Conservation (phyloP, 2,113 vertebrate genomes). For the Nesospiza acunhae region DNA sequence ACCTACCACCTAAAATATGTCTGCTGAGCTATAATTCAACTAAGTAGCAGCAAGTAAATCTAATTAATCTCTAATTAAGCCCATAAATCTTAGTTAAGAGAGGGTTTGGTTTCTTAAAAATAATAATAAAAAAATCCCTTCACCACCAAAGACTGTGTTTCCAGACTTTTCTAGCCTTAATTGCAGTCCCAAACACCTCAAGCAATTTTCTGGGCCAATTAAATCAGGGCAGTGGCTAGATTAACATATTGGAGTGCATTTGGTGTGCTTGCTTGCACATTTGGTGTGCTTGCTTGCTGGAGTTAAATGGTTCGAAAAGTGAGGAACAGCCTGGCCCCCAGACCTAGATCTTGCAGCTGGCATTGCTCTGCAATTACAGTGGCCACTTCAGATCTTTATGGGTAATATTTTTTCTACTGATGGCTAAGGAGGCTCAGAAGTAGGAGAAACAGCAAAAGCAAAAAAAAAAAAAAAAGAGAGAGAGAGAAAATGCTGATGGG, state of each 20-base stretch:
- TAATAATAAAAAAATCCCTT: not conserved
- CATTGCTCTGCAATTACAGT: not conserved
- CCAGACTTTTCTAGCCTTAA: conserved; percentile 57
- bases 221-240: conserved; percentile 31
- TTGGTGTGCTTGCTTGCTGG: conserved; percentile 3
- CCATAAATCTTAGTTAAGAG: conserved; percentile 59
- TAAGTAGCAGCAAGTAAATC: conserved; percentile 68
- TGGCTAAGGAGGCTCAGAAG: not conserved
- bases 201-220: conserved; percentile 67
- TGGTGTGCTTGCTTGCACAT: conserved; percentile 14
- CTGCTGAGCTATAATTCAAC: conserved; percentile 40
- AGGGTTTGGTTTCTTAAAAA: conserved; percentile 58
- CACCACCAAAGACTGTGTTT: conserved; percentile 41
- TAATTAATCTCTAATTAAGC: conserved; percentile 77
- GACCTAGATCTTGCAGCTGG: not conserved
- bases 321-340: conserved; percentile 34
- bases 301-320: not conserved
- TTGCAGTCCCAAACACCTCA: conserved; percentile 65
- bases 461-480: not conserved
- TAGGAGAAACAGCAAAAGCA: not conserved
- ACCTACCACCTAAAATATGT: conserved; percentile 64
- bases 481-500: not conserved
- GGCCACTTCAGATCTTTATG: not conserved
- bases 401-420: not conserved
- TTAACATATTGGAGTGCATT: conserved; percentile 22